Percentiles rank a stretch among this genome's conserved stretches.
phyloP scores from a whole-genome alignment of 30 jellyfish, hydroid and myxozoan species.

The Catostylus mosaicus region DNA sequence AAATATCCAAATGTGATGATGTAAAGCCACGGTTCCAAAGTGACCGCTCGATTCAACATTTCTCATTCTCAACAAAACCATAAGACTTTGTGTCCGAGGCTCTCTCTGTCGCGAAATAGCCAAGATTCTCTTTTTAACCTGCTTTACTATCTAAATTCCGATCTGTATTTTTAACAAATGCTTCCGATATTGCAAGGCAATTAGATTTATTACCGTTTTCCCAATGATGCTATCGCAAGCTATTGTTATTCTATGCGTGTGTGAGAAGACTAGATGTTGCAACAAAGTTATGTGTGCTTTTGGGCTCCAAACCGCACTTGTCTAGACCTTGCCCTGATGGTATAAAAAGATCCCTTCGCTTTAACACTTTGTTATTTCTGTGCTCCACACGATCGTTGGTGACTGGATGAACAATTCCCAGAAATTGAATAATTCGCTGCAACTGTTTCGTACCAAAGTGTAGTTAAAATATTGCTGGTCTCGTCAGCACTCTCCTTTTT shows the following conservation, averaged over 20 bases:
- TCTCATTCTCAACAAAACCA: constrained; percentile 20
- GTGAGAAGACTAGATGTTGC: constrained; percentile 6
- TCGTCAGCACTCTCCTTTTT: no score
- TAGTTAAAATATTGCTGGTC: no score
- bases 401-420: not conserved
- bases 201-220: not conserved
- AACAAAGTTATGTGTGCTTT: constrained; percentile 22
- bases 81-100: not conserved
- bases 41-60: constrained; percentile 31
- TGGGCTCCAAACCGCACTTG: constrained; percentile 36
- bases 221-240: not conserved
- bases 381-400: not conserved
- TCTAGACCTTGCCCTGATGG: constrained; percentile 55
- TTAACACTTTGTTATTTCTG: constrained; percentile 7
- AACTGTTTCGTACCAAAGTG: no score
- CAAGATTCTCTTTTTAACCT: not conserved
- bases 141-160: constrained; percentile 9
- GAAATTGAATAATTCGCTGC: not conserved
- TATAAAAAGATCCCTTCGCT: constrained; percentile 4
- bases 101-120: not conserved
- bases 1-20: constrained; percentile 25
- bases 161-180: constrained; percentile 14
- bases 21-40: constrained; percentile 9
- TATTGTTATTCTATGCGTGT: constrained; percentile 2
- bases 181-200: not conserved